A percentile compares a stretch with the other conserved stretches of the same genome.
Evolutionary conservation across 2,888 invertebrate species (phyloP).

Genomic region (Nomada flava): DNA sequence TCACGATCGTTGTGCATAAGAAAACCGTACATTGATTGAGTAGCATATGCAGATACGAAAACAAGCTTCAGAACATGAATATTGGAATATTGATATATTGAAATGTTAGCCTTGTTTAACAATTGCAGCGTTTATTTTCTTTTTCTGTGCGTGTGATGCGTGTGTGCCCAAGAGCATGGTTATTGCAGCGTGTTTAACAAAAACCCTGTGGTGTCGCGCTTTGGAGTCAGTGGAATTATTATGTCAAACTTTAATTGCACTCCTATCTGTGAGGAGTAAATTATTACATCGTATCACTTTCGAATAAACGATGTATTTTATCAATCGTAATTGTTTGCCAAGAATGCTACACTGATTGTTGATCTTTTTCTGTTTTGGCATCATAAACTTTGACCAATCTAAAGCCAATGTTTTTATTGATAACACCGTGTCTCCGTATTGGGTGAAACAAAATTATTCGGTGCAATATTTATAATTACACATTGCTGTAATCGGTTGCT

Average conservation of each 20-base stretch:
- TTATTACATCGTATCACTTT: not conserved
- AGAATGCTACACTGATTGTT: no score
- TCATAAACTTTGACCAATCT: no score
- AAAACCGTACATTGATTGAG: not conserved
- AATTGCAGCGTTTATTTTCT: not conserved
- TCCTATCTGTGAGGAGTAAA: not conserved
- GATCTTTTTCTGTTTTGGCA: no score
- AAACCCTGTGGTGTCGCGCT: not conserved
- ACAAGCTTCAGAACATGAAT: not conserved
- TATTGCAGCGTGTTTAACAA: not conserved
- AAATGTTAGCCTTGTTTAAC: not conserved
- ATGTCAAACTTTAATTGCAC: constrained; percentile 23
- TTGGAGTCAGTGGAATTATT: constrained; percentile 8
- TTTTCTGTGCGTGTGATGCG: not conserved
- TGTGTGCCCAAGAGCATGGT: not conserved
- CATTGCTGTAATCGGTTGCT: no score
- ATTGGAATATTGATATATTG: not conserved
- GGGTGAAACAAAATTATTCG: no score
- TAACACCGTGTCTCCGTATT: no score
- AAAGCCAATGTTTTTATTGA: no score
- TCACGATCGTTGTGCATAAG: not conserved
- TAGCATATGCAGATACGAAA: not conserved
- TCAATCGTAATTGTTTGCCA: no score
- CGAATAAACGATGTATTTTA: not conserved
- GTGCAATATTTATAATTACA: no score